Evolutionary conservation across 2,797 vertebrate genomes (phyloP).

Genomic region (Dryobates pubescens): DNA sequence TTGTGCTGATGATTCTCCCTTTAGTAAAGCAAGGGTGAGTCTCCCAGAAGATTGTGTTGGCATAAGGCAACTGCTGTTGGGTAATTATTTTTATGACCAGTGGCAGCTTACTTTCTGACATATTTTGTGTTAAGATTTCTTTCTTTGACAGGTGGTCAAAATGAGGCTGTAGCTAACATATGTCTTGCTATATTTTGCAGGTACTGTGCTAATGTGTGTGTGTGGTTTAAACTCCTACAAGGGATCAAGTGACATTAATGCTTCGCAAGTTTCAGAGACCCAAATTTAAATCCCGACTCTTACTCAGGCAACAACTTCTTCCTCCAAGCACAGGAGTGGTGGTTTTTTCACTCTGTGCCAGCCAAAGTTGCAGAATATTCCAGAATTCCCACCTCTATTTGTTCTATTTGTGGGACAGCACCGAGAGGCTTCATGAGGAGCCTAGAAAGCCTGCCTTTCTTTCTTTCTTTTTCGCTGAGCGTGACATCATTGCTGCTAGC

Average conservation of each 20-base stretch:
- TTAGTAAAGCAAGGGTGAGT: not conserved
- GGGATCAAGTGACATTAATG: conserved; percentile 43
- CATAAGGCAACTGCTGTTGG: not conserved
- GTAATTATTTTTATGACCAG: conserved; percentile 2
- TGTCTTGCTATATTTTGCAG: conserved; percentile 56
- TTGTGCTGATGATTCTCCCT: not conserved
- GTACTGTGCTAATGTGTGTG: conserved; percentile 8
- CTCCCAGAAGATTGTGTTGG: not conserved
- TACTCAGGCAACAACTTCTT: not conserved
- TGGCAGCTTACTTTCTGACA: not conserved
- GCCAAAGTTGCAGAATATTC: not conserved
- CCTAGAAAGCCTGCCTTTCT: not conserved
- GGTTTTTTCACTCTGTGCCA: not conserved
- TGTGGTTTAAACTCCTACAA: conserved; percentile 41
- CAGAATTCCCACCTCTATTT: not conserved
- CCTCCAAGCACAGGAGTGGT: not conserved
- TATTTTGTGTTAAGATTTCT: not conserved
- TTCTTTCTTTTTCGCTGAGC: not conserved
- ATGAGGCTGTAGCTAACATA: conserved; percentile 30
- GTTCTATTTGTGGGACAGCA: not conserved
- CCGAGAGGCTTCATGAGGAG: not conserved
- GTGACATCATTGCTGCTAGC: not conserved
- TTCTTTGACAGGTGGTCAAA: conserved; percentile 54
- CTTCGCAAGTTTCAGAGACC: not conserved
- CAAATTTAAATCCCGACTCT: not conserved